Conservation (phyloP, 2,888 invertebrate species). For the Capitulum mitella region DNA sequence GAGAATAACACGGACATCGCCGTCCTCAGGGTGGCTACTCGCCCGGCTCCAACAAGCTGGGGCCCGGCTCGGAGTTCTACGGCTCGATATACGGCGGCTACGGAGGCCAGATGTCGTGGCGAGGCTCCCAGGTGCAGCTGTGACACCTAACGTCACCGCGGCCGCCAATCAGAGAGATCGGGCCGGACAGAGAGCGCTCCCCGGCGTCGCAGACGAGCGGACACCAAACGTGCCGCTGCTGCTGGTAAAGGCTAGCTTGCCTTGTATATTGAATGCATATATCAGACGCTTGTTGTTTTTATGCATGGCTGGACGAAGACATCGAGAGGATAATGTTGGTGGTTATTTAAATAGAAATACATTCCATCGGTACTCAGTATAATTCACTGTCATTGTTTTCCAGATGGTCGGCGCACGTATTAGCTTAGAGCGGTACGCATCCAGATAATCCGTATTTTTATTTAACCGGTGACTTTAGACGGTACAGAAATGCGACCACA, state of each 20-base stretch:
- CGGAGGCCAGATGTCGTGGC: constrained; percentile 48
- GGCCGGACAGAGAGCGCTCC: too few relatives aligned
- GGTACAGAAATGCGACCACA: too few relatives aligned
- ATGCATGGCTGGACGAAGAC: background rate
- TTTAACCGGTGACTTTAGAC: too few relatives aligned
- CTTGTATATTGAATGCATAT: background rate
- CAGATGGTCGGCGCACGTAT: background rate
- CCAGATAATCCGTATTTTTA: too few relatives aligned
- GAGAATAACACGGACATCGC: background rate
- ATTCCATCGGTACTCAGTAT: background rate
- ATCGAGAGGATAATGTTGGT: background rate
- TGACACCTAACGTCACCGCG: constrained; percentile 27
- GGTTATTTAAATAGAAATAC: background rate
- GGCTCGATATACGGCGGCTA: constrained; percentile 43
- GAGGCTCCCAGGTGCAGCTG: constrained; percentile 50
- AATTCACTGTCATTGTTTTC: background rate
- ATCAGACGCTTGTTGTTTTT: too few relatives aligned
- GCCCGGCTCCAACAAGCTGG: constrained; percentile 33
- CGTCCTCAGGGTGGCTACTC: constrained; percentile 35
- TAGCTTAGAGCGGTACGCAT: too few relatives aligned
- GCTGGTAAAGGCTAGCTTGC: background rate
- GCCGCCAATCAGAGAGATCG: background rate
- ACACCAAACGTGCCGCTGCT: background rate
- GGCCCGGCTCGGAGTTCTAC: constrained; percentile 40
- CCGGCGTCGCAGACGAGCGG: background rate